Evolutionary conservation across 2,797 vertebrate species (phyloP).

Genomic region (Myotis myotis): DNA sequence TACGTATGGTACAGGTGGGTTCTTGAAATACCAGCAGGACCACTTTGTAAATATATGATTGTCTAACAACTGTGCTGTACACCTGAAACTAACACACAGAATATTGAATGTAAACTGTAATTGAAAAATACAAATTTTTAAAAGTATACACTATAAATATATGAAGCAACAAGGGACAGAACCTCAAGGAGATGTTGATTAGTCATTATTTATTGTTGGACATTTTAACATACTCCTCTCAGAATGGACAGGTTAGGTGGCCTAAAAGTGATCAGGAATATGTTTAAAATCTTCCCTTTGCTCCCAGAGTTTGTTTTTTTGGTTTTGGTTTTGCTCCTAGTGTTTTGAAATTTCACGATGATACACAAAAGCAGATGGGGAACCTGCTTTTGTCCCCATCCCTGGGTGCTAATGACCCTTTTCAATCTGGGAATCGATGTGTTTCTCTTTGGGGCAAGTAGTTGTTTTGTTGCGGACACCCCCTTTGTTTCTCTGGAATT

Average conservation of each 20-base stretch:
- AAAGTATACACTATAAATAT: neutral
- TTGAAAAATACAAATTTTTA: neutral
- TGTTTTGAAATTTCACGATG: neutral
- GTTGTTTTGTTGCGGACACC: neutral
- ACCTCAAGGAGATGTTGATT: neutral
- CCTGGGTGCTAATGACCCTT: neutral
- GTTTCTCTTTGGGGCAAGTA: neutral
- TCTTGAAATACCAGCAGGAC: neutral
- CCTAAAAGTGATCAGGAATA: constrained; percentile 13
- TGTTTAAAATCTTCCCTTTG: neutral
- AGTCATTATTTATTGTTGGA: neutral
- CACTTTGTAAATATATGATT: neutral
- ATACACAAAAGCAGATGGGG: neutral
- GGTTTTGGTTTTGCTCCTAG: neutral
- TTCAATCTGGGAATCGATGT: neutral
- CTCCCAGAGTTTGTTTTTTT: neutral
- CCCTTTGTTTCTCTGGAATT: neutral
- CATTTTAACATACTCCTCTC: neutral
- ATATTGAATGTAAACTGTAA: neutral
- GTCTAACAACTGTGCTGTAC: neutral
- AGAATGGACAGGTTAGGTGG: neutral
- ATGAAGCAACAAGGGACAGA: neutral
- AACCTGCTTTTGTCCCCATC: neutral
- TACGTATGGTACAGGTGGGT: neutral
- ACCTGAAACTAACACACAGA: neutral